Evolutionary conservation across 2,888 invertebrate genomes (phyloP).

Genomic region (Heliconius aoede): DNA sequence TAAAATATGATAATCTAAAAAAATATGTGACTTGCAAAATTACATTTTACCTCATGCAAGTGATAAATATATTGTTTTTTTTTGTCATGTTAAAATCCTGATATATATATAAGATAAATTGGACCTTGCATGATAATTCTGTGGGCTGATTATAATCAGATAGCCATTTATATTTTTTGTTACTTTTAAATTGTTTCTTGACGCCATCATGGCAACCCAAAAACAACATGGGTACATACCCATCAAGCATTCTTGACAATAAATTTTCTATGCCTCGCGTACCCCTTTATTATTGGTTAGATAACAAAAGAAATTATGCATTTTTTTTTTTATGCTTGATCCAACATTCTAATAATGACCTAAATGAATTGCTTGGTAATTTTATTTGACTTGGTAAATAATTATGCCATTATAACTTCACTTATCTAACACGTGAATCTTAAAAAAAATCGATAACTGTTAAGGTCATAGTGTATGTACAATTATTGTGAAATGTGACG

Average conservation of each 20-base stretch:
- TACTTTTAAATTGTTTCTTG: background rate
- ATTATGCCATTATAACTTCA: background rate
- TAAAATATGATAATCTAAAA: background rate
- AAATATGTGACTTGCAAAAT: background rate
- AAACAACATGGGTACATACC: too few relatives aligned
- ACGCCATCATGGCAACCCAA: background rate
- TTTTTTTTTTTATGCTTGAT: background rate
- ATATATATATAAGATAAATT: constrained; percentile 2
- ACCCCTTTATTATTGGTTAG: too few relatives aligned
- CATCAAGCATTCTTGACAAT: too few relatives aligned
- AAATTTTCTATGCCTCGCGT: too few relatives aligned
- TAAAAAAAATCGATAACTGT: constrained; percentile 22
- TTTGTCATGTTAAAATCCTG: constrained; percentile 11
- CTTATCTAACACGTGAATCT: constrained; percentile 12
- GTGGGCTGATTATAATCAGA: background rate
- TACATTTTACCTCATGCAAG: background rate
- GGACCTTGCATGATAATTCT: background rate
- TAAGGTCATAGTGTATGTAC: constrained; percentile 19
- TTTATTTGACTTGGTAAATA: background rate
- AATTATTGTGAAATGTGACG: constrained; percentile 10
- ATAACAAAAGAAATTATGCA: too few relatives aligned
- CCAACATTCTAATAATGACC: background rate
- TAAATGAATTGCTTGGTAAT: background rate
- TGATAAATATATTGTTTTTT: background rate
- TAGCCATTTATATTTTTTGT: background rate